These are phyloP conservation scores for Tympanuchus pallidicinctus DNA, from an alignment of 2,113 vertebrate species.

Conservation along the genomic window DNA sequence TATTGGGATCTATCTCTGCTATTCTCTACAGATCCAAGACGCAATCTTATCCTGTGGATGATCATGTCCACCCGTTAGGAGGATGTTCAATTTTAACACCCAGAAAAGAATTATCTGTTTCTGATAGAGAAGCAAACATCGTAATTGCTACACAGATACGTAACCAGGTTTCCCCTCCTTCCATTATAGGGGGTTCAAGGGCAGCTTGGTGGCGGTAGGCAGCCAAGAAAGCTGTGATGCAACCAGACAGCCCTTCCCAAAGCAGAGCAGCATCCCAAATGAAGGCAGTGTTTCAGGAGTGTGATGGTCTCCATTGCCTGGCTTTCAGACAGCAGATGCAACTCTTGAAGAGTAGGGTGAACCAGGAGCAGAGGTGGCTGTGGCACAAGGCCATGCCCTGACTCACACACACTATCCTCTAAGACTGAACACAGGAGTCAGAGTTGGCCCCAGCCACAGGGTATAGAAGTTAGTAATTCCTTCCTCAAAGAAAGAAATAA, in stretches of 20 bases:
- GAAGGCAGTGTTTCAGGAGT: not conserved
- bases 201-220: not conserved
- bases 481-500: not conserved
- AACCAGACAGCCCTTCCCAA: not conserved
- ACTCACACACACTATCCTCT: accelerated
- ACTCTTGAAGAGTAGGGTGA: accelerated
- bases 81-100: not conserved
- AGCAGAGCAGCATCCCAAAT: not conserved
- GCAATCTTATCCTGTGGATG: too few relatives aligned
- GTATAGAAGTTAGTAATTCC: not conserved
- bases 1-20: not conserved
- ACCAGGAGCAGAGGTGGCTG: accelerated
- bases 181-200: not conserved
- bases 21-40: too few relatives aligned
- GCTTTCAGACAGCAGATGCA: not conserved
- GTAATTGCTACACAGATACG: not conserved
- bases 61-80: not conserved
- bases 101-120: not conserved
- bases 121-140: not conserved
- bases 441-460: accelerated
- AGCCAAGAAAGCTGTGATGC: not conserved
- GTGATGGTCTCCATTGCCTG: not conserved
- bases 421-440: accelerated
- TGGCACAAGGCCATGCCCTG: accelerated
- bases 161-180: not conserved